Conservation (phyloP, 2,888 invertebrate genomes). For the Eupithecia subfuscata region DNA sequence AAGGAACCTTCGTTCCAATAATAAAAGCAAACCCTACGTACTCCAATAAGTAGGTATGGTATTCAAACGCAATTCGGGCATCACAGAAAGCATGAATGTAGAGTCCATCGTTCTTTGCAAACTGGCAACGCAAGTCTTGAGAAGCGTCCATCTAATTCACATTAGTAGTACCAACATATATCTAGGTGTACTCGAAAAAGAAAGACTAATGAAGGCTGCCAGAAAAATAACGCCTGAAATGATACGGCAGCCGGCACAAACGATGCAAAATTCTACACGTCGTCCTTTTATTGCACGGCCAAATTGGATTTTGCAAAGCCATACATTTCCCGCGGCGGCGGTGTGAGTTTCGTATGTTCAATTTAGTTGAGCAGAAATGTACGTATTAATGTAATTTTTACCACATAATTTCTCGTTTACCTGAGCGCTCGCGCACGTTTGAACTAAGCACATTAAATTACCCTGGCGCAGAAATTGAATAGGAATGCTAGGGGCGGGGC, state of each 20-base stretch:
- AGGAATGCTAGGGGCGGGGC: background rate
- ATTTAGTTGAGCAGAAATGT: slow-evolving; percentile 55
- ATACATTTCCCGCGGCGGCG: slow-evolving; percentile 53
- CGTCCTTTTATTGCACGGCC: slow-evolving; percentile 67
- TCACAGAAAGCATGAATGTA: no score
- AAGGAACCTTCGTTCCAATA: no score
- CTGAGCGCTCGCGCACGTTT: slow-evolving; percentile 40
- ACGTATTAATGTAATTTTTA: slow-evolving; percentile 49
- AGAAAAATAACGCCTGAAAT: slow-evolving; percentile 37
- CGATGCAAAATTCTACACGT: slow-evolving; percentile 36
- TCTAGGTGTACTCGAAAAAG: background rate
- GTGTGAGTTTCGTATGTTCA: slow-evolving; percentile 59
- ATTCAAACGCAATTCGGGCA: no score
- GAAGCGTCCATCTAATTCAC: slow-evolving; percentile 1
- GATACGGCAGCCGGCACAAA: slow-evolving; percentile 45
- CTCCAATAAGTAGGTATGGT: no score
- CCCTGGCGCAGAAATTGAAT: slow-evolving; percentile 23
- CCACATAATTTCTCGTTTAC: slow-evolving; percentile 45
- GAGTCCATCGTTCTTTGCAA: background rate
- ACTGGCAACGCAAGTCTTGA: background rate
- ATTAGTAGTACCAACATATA: background rate
- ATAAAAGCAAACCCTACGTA: background rate
- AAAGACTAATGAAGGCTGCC: slow-evolving; percentile 31
- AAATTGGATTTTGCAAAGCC: slow-evolving; percentile 68
- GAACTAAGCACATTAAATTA: slow-evolving; percentile 46